These are phyloP conservation scores for Diaprepes abbreviatus DNA, from an alignment of 2,888 invertebrate genomes.

Conservation along the genomic window DNA sequence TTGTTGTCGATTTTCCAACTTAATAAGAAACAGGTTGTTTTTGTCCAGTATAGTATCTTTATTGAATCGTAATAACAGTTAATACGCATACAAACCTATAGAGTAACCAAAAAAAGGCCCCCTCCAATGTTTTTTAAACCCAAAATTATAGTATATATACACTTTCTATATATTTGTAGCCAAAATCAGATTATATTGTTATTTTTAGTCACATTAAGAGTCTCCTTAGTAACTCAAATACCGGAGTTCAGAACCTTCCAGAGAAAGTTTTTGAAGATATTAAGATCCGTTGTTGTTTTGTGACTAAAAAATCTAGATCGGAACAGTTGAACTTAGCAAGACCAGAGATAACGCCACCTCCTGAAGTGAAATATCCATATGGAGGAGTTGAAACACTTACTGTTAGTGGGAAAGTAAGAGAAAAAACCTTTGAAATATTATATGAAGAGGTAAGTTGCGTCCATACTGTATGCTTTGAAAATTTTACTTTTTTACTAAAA, in stretches of 20 bases:
- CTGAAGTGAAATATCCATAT: constrained; percentile 78
- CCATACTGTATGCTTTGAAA: too few relatives aligned
- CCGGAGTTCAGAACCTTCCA: constrained; percentile 68
- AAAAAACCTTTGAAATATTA: constrained; percentile 86
- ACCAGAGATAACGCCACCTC: constrained; percentile 70
- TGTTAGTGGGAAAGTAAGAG: constrained; percentile 80
- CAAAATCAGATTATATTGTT: too few relatives aligned
- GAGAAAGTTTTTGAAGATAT: constrained; percentile 81
- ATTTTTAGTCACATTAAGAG: constrained; percentile 61
- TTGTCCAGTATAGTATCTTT: too few relatives aligned
- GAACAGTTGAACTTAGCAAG: constrained; percentile 68
- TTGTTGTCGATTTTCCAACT: too few relatives aligned
- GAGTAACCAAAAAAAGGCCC: too few relatives aligned
- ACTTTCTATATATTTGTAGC: too few relatives aligned
- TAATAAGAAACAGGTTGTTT: too few relatives aligned
- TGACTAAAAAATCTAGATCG: constrained; percentile 81
- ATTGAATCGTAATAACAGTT: too few relatives aligned
- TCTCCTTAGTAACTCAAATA: constrained; percentile 68
- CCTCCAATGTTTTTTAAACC: too few relatives aligned
- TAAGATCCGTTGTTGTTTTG: constrained; percentile 89
- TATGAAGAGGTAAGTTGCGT: constrained; percentile 78
- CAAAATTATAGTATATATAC: too few relatives aligned
- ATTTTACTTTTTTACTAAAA: too few relatives aligned
- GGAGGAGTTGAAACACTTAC: constrained; percentile 74
- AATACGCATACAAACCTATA: too few relatives aligned